phyloP scores from a whole-genome alignment of 1,140 invertebrate species.

The Parasteatoda tepidariorum region DNA sequence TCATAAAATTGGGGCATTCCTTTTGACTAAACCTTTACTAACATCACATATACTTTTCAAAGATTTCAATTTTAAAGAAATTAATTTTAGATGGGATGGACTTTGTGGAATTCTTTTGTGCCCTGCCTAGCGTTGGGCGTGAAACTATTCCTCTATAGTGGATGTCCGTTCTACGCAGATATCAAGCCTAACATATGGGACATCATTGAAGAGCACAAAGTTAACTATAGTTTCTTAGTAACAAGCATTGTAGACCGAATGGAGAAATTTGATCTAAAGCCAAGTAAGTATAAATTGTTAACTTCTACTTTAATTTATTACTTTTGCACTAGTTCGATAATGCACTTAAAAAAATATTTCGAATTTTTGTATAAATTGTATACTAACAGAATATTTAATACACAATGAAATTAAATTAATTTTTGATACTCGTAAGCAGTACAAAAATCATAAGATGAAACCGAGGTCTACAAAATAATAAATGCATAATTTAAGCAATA shows the following conservation, averaged over 20 bases:
- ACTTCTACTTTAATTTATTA: too few species aligned
- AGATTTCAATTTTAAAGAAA: background rate
- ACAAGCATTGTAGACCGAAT: background rate
- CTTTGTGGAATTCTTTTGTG: background rate
- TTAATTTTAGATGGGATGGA: constrained; percentile 6
- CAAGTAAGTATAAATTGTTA: background rate
- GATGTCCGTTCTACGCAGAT: background rate
- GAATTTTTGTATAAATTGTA: too few species aligned
- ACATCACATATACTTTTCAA: background rate
- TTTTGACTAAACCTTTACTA: background rate
- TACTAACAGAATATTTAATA: too few species aligned
- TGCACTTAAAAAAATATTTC: too few species aligned
- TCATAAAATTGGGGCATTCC: background rate
- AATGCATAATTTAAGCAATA: too few species aligned
- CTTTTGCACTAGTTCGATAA: too few species aligned
- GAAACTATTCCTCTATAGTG: background rate
- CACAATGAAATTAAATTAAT: too few species aligned
- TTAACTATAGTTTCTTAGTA: background rate
- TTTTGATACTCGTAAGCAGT: too few species aligned
- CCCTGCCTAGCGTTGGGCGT: constrained; percentile 8
- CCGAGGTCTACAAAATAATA: too few species aligned
- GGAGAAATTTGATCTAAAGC: background rate
- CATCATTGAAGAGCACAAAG: background rate
- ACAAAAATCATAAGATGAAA: too few species aligned
- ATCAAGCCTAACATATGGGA: background rate